A percentile compares a stretch with the other conserved stretches of the same genome.
These are phyloP conservation scores for Unio delphinus DNA, from an alignment of 2,888 invertebrate genomes.

Conservation along the genomic window DNA sequence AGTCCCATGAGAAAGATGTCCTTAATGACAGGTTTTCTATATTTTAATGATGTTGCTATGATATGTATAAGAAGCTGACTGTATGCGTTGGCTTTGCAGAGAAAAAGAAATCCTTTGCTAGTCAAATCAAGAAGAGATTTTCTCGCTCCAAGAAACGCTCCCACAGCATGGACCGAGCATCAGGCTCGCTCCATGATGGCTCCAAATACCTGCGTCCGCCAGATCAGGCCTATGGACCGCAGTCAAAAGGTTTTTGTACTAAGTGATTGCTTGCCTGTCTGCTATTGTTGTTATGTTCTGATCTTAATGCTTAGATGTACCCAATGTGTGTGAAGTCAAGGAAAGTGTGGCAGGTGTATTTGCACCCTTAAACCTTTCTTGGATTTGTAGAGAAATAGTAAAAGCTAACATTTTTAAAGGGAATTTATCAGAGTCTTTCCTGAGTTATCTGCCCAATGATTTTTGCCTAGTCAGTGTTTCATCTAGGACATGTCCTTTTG, in stretches of 20 bases:
- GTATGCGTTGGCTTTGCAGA: conserved; percentile 44
- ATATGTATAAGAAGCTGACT: no score
- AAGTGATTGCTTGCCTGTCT: not conserved
- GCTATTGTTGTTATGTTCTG: conserved; percentile 5
- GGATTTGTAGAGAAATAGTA: no score
- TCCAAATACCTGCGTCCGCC: conserved; percentile 56
- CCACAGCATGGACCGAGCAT: conserved; percentile 58
- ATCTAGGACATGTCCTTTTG: no score
- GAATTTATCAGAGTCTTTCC: no score
- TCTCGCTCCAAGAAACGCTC: conserved; percentile 62
- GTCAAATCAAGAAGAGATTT: conserved; percentile 58
- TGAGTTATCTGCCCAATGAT: no score
- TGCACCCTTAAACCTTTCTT: no score
- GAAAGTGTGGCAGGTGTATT: not conserved
- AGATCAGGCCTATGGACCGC: conserved; percentile 48
- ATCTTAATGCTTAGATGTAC: conserved; percentile 1
- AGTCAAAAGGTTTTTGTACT: conserved; percentile 53
- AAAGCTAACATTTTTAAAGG: no score
- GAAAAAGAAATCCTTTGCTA: conserved; percentile 61
- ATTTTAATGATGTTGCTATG: no score
- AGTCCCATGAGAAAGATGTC: no score
- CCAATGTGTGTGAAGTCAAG: not conserved
- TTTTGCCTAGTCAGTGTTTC: no score
- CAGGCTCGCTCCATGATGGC: conserved; percentile 56
- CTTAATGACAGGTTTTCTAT: no score